phyloP scores from a whole-genome alignment of 2,113 vertebrate genomes.

The Leucopternis melanops region DNA sequence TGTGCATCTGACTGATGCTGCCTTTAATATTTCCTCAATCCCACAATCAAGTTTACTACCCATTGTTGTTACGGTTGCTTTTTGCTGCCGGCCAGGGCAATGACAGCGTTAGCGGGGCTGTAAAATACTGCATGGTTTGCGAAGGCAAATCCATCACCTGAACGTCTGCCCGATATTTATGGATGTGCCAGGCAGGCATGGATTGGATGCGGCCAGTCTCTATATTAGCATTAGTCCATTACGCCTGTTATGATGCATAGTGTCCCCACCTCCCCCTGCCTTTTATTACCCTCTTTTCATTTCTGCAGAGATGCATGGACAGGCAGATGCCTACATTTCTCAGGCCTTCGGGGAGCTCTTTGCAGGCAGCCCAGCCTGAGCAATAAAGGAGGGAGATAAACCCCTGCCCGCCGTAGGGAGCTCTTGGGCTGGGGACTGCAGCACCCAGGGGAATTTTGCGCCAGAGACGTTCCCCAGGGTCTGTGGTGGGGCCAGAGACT shows the following conservation, averaged over 20 bases:
- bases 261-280: neutral
- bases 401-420: neutral
- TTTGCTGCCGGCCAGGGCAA: neutral
- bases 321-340: conserved; percentile 35
- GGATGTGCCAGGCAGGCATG: conserved; percentile 12
- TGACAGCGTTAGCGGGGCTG: neutral
- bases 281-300: conserved; percentile 43
- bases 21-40: neutral
- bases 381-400: neutral
- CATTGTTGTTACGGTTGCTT: neutral
- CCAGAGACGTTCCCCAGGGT: neutral
- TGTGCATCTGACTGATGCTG: neutral
- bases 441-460: neutral
- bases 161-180: conserved; percentile 22
- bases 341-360: conserved; percentile 35
- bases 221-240: conserved; percentile 39
- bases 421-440: neutral
- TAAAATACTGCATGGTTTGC: neutral
- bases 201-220: conserved; percentile 39
- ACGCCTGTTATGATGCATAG: neutral
- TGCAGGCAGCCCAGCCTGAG: conserved; percentile 19
- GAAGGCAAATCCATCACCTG: conserved; percentile 25
- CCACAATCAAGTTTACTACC: neutral
- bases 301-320: conserved; percentile 20
- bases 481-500: neutral